A percentile compares a stretch with the other conserved stretches of the same genome.
These are phyloP conservation scores for Champsocephalus esox DNA, from an alignment of 2,797 vertebrate species.

Conservation along the genomic window DNA sequence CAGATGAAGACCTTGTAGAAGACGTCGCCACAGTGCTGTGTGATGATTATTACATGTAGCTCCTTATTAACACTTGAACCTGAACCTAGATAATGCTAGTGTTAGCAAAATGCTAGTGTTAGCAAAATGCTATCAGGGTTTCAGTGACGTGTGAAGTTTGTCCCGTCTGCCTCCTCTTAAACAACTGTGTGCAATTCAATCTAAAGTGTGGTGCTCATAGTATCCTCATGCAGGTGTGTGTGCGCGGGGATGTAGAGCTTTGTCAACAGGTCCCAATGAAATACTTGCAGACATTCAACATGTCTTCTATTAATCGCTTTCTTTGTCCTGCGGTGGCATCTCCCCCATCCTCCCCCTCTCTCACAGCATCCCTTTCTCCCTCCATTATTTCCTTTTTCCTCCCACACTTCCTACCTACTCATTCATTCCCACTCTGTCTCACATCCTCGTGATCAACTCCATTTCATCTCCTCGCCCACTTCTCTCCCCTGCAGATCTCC, in stretches of 20 bases:
- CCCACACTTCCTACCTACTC: slow-evolving; percentile 30
- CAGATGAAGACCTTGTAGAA: no score
- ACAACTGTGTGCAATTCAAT: slow-evolving; percentile 55
- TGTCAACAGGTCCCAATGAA: neutral
- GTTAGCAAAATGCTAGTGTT: neutral
- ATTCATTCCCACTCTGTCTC: slow-evolving; percentile 22
- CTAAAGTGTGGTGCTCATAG: slow-evolving; percentile 10
- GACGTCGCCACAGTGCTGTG: neutral
- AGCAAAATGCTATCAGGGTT: slow-evolving; percentile 1
- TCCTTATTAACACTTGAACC: slow-evolving; percentile 6
- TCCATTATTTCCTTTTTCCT: neutral
- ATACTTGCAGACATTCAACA: neutral
- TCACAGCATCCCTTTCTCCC: neutral
- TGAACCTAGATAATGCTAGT: neutral
- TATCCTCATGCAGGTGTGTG: slow-evolving; percentile 41
- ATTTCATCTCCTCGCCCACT: no score
- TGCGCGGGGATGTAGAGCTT: no score
- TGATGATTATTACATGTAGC: neutral
- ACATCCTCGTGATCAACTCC: no score
- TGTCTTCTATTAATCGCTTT: no score
- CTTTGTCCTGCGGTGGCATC: neutral
- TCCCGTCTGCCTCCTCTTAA: slow-evolving; percentile 18
- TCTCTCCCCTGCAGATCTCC: no score
- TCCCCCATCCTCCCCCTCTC: slow-evolving; percentile 4
- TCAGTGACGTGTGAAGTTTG: slow-evolving; percentile 23